Conservation (phyloP, 2,888 invertebrate genomes). For the Phaonia tiefii region DNA sequence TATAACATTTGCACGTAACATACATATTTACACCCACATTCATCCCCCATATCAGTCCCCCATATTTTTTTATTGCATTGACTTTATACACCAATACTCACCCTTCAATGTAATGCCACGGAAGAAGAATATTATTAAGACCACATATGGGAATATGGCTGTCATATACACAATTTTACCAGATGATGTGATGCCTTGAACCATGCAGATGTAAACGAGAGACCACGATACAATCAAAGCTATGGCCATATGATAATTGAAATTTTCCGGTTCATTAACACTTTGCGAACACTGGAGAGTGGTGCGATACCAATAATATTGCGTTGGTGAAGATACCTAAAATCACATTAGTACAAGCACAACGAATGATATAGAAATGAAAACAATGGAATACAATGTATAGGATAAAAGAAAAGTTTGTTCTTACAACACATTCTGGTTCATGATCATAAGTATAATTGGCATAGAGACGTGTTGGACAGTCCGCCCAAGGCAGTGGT, state of each 20-base stretch:
- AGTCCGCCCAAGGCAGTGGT: conserved; percentile 94
- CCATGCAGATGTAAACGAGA: conserved; percentile 97
- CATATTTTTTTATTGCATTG: too few species aligned
- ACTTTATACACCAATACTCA: conserved; percentile 76
- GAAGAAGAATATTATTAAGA: conserved; percentile 97
- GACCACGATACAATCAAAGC: conserved; percentile 95
- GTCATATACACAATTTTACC: conserved; percentile 98
- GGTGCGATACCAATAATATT: conserved; percentile 97
- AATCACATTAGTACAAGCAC: not conserved
- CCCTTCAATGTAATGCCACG: conserved; percentile 95
- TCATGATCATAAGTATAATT: conserved; percentile 90
- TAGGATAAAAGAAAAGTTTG: not conserved
- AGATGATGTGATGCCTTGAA: conserved; percentile 97
- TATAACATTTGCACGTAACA: too few species aligned
- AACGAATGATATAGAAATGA: conserved; percentile 21
- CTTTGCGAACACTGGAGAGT: conserved; percentile 94
- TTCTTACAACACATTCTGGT: conserved; percentile 90
- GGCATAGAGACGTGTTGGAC: conserved; percentile 90
- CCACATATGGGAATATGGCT: conserved; percentile 97
- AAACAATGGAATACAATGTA: not conserved
- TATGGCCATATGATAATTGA: conserved; percentile 95
- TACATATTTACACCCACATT: not conserved
- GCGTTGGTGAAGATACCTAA: conserved; percentile 91
- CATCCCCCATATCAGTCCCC: too few species aligned
- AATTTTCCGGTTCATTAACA: conserved; percentile 91